A percentile compares a stretch with the other conserved stretches of the same genome.
Conservation (phyloP, 2,797 vertebrate species). For the Melanotaenia parkinsoni region DNA sequence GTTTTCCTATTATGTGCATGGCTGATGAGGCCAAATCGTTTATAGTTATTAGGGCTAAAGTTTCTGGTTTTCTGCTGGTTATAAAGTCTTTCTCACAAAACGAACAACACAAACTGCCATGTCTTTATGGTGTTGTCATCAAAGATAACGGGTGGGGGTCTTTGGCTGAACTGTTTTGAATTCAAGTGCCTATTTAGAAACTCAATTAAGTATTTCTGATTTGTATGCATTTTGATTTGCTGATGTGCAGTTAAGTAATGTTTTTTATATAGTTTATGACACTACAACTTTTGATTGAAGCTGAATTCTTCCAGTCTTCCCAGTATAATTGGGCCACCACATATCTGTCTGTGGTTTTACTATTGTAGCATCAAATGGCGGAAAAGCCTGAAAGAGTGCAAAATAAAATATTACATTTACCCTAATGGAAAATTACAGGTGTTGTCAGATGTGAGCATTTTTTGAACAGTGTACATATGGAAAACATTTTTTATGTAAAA, state of each 20-base stretch:
- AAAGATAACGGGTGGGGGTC: slow-evolving; percentile 42
- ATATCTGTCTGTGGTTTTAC: slow-evolving; percentile 14
- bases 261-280: slow-evolving; percentile 40
- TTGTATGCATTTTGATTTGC: slow-evolving; percentile 75
- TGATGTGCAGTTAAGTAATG: slow-evolving; percentile 51
- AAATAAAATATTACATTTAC: slow-evolving; percentile 15
- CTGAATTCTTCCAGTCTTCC: slow-evolving; percentile 11
- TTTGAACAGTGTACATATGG: slow-evolving; percentile 8
- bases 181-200: slow-evolving; percentile 78
- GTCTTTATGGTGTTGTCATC: slow-evolving; percentile 55
- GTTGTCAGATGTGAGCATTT: slow-evolving; percentile 1
- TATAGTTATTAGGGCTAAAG: slow-evolving; percentile 55
- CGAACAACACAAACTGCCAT: slow-evolving; percentile 22
- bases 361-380: neutral
- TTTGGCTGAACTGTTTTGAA: slow-evolving; percentile 73
- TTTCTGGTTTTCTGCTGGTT: slow-evolving; percentile 45
- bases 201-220: slow-evolving; percentile 56
- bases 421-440: slow-evolving; percentile 10
- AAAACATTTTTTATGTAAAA: neutral
- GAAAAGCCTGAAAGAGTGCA: slow-evolving; percentile 9
- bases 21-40: slow-evolving; percentile 27
- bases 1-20: slow-evolving; percentile 4
- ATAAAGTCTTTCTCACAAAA: slow-evolving; percentile 6
- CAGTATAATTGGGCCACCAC: slow-evolving; percentile 17
- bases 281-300: slow-evolving; percentile 25